Evolutionary conservation across 2,888 invertebrate species (phyloP), one percentile per base, ranked within the genome.

Genomic region (Arrhopalites spinosus): DNA sequence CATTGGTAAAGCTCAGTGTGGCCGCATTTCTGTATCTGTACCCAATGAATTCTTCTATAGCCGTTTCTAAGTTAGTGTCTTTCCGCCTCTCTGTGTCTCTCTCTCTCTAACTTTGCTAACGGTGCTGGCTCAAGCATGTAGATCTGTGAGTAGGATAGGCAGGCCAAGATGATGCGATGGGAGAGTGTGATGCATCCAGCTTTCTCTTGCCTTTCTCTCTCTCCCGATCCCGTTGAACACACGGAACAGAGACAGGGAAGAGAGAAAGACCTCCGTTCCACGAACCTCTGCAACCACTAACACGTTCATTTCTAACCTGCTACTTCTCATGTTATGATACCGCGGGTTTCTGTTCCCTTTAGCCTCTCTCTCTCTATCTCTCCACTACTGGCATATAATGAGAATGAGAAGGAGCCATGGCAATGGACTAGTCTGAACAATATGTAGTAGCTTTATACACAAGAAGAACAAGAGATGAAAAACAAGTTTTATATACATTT

Each of bases 101-200:
- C 50, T 68, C 50, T 27, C 68, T 29, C 29, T 70, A 11, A 3
- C 25, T 27, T 47, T 47, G n/a, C 23, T 8, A 63, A 63, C 63
- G 13, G 43, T 43, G 20, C n/a, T n/a, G n/a, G n/a, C 66, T 66
- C 66, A 36, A 36, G 20, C 45, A 47, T 25, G 47, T 47, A 68
- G 67, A 68, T 68, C 43, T 68, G 23, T 23, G 11, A 45, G 67
- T 68, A 17, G 67, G 45, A 68, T 68, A 47, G 47, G 45, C 47
- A 47, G 47, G 45, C 47, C 23, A 63, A 68, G 43, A 66, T 20
- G 43, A 43, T 15, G 43, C 7, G 20, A 64, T 17, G 25, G 30
- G 27, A 59, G 59, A 59, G 23, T 13, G 25, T 20, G 59, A 59
- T 59, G 20, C 59, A 25, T 23, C 59, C 25, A 36, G 36, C 11